A percentile compares a stretch with the other conserved stretches of the same genome.
phyloP scores from a whole-genome alignment of 2,113 vertebrate species.

The Lipophrys pholis region DNA sequence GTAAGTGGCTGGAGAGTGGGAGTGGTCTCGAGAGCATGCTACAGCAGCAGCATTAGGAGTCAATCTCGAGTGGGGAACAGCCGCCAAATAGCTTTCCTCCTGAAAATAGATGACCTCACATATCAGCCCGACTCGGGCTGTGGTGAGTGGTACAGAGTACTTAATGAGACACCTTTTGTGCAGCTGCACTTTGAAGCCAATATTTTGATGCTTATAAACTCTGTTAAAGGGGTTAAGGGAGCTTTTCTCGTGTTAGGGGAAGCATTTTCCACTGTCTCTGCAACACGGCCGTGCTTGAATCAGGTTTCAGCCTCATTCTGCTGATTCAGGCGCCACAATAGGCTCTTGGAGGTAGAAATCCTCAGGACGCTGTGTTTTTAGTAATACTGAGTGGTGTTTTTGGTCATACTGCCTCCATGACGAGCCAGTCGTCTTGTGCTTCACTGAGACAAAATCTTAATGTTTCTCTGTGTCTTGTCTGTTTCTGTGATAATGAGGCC shows the following conservation, averaged over 20 bases:
- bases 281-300: slow-evolving; percentile 62
- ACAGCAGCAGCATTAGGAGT: slow-evolving; percentile 31
- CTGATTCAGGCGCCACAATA: slow-evolving; percentile 66
- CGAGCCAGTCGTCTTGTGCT: slow-evolving; percentile 38
- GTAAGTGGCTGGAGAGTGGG: slow-evolving; percentile 49
- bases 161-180: slow-evolving; percentile 43
- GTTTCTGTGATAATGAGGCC: slow-evolving; percentile 24
- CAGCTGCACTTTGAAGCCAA: slow-evolving; percentile 41
- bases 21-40: slow-evolving; percentile 43
- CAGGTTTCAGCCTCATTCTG: slow-evolving; percentile 67
- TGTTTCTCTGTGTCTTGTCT: slow-evolving; percentile 36
- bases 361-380: slow-evolving; percentile 48
- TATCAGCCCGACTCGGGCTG: slow-evolving; percentile 8
- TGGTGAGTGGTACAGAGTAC: slow-evolving; percentile 34
- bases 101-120: slow-evolving; percentile 46
- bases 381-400: slow-evolving; percentile 35
- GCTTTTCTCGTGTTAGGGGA: slow-evolving; percentile 47
- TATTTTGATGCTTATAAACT: slow-evolving; percentile 44
- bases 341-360: slow-evolving; percentile 58
- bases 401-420: slow-evolving; percentile 27
- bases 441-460: slow-evolving; percentile 29
- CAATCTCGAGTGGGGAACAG: slow-evolving; percentile 14
- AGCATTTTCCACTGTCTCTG: slow-evolving; percentile 54
- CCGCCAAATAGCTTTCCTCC: slow-evolving; percentile 41
- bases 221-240: slow-evolving; percentile 45